Base-by-base conservation (phyloP, 2,888 invertebrate species). In the Rotaria sp. region DNA sequence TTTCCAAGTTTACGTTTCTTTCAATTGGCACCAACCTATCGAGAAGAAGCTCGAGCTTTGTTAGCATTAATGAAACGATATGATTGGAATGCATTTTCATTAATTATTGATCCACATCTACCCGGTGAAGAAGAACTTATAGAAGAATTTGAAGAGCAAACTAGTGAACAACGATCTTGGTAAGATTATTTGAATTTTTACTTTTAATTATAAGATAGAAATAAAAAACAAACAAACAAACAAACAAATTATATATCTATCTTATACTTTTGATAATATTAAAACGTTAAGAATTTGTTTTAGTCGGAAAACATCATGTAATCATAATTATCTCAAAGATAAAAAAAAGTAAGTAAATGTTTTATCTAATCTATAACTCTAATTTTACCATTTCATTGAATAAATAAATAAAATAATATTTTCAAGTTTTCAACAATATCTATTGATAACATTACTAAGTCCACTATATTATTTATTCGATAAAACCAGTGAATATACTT, bases 21-120 rank as follows among this genome's bases (percentile, higher is more conserved):
- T 86, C 86, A 86, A 74, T 57, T 86, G 18, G 86, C 86, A 80
- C 86, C 86, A 30, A 86, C 86, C 15, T 74, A 84, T 84, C 52
- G 38, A 45, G 74, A 86, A 50, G 84, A 86, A 45, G 52, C 84
- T n/a, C 84, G 84, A 45, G 86, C 86, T 15, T 84, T 86, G 75
- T 75, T 86, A 75, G 48, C 55, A 18, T 41, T 86, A 84, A 86
- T 86, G 86, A 85, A 67, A 45, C 41, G 86, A n/a, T 86, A 86
- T 30, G 86, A 86, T 74, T 86, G 86, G 86, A 67, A 48, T 35
- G 59, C 84, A 55, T 86, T 75, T 48, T 86, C 86, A 21, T 38
- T 85, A 35, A 67, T 67, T 21, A 67, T 67, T 21, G 67, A 67
- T 67, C 67, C 67, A 67, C 35, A 26, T 35, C 11, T 67, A 21